A percentile compares a stretch with the other conserved stretches of the same genome.
Conservation (phyloP, 92 coral and sea anemone species). For the Epizoanthus illoricatus region DNA sequence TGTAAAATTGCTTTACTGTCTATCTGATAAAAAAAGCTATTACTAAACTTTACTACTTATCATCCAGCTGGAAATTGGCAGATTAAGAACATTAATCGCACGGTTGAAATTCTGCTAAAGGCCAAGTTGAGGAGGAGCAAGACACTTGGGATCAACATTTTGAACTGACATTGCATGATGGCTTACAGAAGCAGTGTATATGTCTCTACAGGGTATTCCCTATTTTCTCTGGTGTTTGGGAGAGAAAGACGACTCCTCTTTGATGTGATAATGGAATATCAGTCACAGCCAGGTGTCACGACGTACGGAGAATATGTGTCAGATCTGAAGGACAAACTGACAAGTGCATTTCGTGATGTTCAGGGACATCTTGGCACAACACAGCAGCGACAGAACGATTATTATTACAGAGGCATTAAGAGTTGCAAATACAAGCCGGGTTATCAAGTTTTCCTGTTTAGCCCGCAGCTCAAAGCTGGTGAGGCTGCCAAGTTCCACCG, state of each 20-base stretch:
- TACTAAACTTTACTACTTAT: too few species aligned
- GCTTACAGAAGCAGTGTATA: slow-evolving; percentile 55
- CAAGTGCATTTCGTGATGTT: slow-evolving; percentile 14
- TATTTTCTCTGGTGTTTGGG: slow-evolving; percentile 51
- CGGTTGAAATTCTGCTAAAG: slow-evolving; percentile 37
- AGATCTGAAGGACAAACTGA: slow-evolving; percentile 5
- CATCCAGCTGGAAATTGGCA: slow-evolving; percentile 58
- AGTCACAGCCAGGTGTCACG: background rate
- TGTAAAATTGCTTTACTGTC: too few species aligned
- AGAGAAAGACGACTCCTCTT: slow-evolving; percentile 44
- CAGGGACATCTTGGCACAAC: slow-evolving; percentile 3
- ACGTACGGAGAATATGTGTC: slow-evolving; percentile 26
- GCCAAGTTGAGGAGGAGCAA: slow-evolving; percentile 21
- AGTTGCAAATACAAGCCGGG: background rate
- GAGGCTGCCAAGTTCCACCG: slow-evolving; percentile 27
- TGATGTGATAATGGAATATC: slow-evolving; percentile 43
- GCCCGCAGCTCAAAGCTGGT: slow-evolving; percentile 14
- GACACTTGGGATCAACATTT: slow-evolving; percentile 26
- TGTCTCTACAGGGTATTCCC: slow-evolving; percentile 43
- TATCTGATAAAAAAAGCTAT: too few species aligned
- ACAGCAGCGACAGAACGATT: slow-evolving; percentile 25
- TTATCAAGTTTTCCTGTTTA: slow-evolving; percentile 5
- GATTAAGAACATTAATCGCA: slow-evolving; percentile 32
- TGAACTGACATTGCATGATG: slow-evolving; percentile 49
- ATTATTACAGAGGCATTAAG: background rate